These are phyloP conservation scores for Malurus cyaneus DNA, from an alignment of 2,113 vertebrate species.

Conservation along the genomic window DNA sequence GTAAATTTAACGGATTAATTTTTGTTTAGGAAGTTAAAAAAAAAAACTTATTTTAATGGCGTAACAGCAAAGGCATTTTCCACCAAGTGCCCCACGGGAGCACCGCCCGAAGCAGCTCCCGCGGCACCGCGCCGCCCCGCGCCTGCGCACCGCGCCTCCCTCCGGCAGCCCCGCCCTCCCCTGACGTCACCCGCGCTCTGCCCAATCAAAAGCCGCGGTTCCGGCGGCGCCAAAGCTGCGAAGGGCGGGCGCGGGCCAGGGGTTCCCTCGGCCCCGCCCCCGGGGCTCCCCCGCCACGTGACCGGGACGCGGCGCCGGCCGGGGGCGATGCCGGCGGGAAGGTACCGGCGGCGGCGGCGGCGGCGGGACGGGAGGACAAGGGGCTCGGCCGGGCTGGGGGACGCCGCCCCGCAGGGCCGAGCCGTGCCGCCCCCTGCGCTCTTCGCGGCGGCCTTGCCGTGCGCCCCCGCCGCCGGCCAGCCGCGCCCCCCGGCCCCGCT, in stretches of 20 bases:
- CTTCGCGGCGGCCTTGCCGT: background rate
- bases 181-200: accelerated
- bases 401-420: background rate
- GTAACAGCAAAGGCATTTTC: accelerated
- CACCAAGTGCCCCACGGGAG: background rate
- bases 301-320: background rate
- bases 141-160: accelerated
- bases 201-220: background rate
- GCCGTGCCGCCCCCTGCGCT: no score
- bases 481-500: background rate
- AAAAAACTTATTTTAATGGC: background rate
- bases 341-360: background rate
- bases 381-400: background rate
- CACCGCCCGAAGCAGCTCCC: accelerated
- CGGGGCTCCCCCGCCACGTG: background rate
- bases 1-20: background rate
- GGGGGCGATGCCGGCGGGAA: conserved; percentile 38
- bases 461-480: background rate
- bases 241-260: background rate
- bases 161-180: accelerated
- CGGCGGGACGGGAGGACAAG: background rate
- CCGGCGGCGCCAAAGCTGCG: conserved; percentile 19
- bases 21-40: background rate
- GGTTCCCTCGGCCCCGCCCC: background rate
- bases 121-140: accelerated